Evolutionary conservation across 1,140 invertebrate genomes (phyloP).

Genomic region (Pentalonia nigronervosa): DNA sequence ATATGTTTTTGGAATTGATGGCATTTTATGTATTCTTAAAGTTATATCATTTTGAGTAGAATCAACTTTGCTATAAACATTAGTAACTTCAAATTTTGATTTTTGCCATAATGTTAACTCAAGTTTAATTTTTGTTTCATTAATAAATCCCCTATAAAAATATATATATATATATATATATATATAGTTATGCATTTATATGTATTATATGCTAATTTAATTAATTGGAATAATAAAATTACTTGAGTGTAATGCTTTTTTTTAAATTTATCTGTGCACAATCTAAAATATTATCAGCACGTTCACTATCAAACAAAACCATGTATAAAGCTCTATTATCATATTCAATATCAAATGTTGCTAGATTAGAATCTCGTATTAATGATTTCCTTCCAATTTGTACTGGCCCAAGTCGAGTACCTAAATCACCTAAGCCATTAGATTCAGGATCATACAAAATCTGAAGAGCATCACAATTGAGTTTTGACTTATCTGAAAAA

Average conservation of each 20-base stretch:
- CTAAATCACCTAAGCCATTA: conserved; percentile 79
- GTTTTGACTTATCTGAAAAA: conserved; percentile 65
- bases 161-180: no score
- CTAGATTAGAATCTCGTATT: conserved; percentile 73
- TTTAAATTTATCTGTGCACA: conserved; percentile 82
- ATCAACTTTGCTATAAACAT: conserved; percentile 65
- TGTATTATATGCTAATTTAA: conserved; percentile 54
- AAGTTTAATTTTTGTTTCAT: conserved; percentile 82
- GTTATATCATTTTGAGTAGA: conserved; percentile 66
- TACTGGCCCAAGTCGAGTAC: conserved; percentile 77
- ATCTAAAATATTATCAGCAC: conserved; percentile 79
- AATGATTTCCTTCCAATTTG: conserved; percentile 73
- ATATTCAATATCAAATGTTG: conserved; percentile 75
- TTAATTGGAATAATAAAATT: conserved; percentile 63
- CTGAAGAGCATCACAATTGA: conserved; percentile 84
- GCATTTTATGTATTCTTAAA: conserved; percentile 76
- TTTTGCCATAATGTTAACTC: conserved; percentile 81
- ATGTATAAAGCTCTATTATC: conserved; percentile 80
- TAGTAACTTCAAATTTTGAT: conserved; percentile 85
- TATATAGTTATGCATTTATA: neutral
- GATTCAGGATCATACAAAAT: conserved; percentile 84
- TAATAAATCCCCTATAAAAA: conserved; percentile 74
- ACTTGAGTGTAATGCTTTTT: conserved; percentile 74
- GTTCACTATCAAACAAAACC: conserved; percentile 82
- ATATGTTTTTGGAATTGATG: conserved; percentile 62